Conservation (phyloP, 92 coral and sea anemone species). For the Metridium senile region DNA sequence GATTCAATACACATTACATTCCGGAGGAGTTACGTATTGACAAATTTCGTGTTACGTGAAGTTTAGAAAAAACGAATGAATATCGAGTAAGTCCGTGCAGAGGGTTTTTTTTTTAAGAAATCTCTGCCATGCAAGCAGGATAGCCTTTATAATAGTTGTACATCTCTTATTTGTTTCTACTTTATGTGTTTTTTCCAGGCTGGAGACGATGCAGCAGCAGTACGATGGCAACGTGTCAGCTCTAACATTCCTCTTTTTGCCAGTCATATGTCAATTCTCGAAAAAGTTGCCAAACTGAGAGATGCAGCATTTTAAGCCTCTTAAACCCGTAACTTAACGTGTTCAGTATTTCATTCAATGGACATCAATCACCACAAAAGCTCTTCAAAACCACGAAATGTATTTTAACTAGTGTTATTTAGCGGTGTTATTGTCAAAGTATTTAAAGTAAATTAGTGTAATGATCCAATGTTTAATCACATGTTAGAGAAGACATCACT, state of each 20-base stretch:
- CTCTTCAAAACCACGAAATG: not conserved
- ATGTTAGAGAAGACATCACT: too few relatives aligned
- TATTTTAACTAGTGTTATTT: too few relatives aligned
- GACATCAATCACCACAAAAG: not conserved
- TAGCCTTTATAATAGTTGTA: too few relatives aligned
- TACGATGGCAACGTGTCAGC: slow-evolving; percentile 99
- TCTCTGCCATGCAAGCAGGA: too few relatives aligned
- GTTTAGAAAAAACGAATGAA: too few relatives aligned
- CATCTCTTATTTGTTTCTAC: too few relatives aligned
- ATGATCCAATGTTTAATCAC: too few relatives aligned
- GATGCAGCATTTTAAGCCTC: slow-evolving; percentile 76
- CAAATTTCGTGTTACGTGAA: too few relatives aligned
- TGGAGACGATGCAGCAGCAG: slow-evolving; percentile 99
- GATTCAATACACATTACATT: too few relatives aligned
- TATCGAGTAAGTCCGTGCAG: too few relatives aligned
- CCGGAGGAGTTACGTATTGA: too few relatives aligned
- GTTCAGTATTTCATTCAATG: not conserved
- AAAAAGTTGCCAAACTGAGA: slow-evolving; percentile 90
- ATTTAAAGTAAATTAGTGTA: not conserved
- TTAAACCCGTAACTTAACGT: not conserved
- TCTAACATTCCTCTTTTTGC: slow-evolving; percentile 97
- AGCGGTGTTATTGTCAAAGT: not conserved
- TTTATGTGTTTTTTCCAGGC: slow-evolving; percentile 56
- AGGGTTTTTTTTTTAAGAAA: too few relatives aligned
- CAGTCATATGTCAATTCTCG: slow-evolving; percentile 92